Conservation (phyloP, 2,113 vertebrate species). For the Saccopteryx leptura region DNA sequence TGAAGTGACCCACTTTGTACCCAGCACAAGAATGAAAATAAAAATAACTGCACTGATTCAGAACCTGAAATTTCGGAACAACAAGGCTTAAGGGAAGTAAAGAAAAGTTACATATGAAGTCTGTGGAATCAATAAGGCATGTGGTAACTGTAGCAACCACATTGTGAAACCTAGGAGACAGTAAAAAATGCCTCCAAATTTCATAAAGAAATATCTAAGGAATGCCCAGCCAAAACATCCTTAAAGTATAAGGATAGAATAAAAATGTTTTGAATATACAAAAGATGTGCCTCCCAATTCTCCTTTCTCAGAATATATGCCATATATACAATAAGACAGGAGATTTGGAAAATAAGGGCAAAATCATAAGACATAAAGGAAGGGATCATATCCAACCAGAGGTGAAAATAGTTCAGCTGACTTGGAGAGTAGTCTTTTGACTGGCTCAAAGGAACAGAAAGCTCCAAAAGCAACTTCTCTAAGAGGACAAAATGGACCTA, state of each 20-base stretch:
- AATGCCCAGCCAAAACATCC: background rate
- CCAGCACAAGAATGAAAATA: background rate
- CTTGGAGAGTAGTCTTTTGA: no score
- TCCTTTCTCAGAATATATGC: background rate
- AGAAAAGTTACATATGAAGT: background rate
- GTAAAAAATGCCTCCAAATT: background rate
- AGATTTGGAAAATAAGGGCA: background rate
- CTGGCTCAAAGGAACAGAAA: background rate
- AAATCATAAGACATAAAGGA: background rate
- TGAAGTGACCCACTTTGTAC: background rate
- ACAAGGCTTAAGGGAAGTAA: background rate
- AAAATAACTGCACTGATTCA: background rate
- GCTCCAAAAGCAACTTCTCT: background rate
- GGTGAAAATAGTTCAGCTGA: rapidly evolving
- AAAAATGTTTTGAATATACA: background rate
- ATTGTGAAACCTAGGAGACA: background rate
- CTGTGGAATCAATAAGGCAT: background rate
- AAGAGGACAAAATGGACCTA: background rate
- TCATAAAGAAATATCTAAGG: background rate
- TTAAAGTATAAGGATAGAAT: background rate
- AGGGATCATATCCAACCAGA: background rate
- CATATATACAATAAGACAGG: background rate
- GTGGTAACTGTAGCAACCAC: background rate
- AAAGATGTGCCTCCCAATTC: background rate
- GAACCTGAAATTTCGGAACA: background rate